Evolutionary conservation across 2,797 vertebrate species (phyloP).

Genomic region (Alca torda): DNA sequence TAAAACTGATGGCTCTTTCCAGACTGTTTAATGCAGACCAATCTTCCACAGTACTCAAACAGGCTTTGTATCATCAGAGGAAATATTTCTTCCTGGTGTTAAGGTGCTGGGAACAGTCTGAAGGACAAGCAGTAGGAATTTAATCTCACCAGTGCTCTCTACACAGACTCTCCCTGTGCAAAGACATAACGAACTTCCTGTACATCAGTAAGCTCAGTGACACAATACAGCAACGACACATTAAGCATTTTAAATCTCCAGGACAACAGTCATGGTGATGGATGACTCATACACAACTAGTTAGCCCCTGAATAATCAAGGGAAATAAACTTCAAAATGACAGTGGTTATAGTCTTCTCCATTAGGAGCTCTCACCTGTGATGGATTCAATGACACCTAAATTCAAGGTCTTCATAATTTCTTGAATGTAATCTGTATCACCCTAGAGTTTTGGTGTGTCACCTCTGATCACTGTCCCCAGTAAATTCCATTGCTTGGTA

Average conservation of each 20-base stretch:
- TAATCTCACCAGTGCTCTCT: neutral
- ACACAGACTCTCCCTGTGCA: neutral
- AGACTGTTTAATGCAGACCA: neutral
- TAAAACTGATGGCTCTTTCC: neutral
- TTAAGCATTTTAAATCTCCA: neutral
- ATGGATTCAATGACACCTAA: neutral
- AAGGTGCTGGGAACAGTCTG: neutral
- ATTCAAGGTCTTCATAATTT: neutral
- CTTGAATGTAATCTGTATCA: neutral
- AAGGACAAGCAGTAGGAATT: neutral
- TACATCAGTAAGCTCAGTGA: neutral
- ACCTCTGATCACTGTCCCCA: neutral
- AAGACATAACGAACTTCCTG: neutral
- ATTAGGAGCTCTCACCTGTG: neutral
- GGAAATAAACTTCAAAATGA: neutral
- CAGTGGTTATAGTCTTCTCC: neutral
- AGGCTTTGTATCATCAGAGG: neutral
- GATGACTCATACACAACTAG: neutral
- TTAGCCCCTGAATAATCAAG: neutral
- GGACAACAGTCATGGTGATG: neutral
- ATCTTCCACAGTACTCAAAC: neutral
- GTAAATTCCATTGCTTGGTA: neutral
- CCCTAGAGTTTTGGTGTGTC: accelerated
- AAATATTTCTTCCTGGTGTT: neutral
- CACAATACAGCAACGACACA: neutral